phyloP scores from a whole-genome alignment of 1,140 invertebrate species.

The Achatina immaculata region DNA sequence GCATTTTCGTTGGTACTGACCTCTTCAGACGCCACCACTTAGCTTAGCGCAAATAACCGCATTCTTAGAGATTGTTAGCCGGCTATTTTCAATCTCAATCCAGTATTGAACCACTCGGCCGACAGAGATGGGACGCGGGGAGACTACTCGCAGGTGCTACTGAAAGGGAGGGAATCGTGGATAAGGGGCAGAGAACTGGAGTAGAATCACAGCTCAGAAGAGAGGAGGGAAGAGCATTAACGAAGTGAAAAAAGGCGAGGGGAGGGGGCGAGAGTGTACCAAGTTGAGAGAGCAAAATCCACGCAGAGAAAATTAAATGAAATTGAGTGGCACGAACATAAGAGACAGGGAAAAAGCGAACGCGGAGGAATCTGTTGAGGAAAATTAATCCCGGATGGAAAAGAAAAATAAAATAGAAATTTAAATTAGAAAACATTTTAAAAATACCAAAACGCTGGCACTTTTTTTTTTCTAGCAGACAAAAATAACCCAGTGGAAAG shows the following conservation, averaged over 20 bases:
- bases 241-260: not conserved
- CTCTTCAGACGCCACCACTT: slow-evolving; percentile 5
- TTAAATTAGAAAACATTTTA: no score
- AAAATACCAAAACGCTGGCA: no score
- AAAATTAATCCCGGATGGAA: no score
- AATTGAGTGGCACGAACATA: slow-evolving; percentile 2
- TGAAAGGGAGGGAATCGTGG: not conserved
- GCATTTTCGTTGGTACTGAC: not conserved
- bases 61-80: slow-evolving; percentile 22
- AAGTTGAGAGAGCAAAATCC: not conserved
- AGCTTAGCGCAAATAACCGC: slow-evolving; percentile 31
- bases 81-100: slow-evolving; percentile 28
- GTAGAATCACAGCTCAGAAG: not conserved
- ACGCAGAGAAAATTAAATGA: not conserved
- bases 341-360: not conserved
- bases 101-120: slow-evolving; percentile 11
- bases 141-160: not conserved
- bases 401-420: not conserved
- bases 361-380: not conserved
- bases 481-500: not conserved
- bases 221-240: not conserved
- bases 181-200: not conserved
- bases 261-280: not conserved
- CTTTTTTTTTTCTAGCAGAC: not conserved
- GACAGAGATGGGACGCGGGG: not conserved